Base-by-base conservation (phyloP, 53 echinoderm and acorn worm species). In the Crossaster papposus region DNA sequence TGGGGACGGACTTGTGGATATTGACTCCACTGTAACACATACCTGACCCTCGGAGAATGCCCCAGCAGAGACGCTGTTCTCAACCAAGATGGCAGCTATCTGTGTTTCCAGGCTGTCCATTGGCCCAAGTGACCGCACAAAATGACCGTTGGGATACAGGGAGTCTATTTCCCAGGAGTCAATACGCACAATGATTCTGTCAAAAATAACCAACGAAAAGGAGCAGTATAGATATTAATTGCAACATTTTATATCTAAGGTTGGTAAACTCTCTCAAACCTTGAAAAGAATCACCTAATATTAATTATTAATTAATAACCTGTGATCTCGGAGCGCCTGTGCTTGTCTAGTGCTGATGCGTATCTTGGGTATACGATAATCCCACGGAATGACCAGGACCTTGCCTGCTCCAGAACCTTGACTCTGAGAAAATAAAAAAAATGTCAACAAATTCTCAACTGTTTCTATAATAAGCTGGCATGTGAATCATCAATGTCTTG, bases 141-240 rank as follows among this genome's bases (percentile, higher is more conserved):
- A 96, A 82, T 99, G 99, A 71, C 99, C 99, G 28, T 95, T 96
- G n/a, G 99, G 99, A 83, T 96, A 99, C 91, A 92, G 96, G 34
- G 99, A 99, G 81, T 96, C 95, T 6, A 77, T 24, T 30, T 93
- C 93, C 99, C 99, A 99, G 14, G 96, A 93, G 81, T 99, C 99
- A 30, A 99, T 89, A 3, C 99, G 90, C 65, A 99, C 94, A 33
- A 99, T 85, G 55, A 96, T 92, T 75, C 99, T 97, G 87, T 17
- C 2, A 81, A 58, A 79, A 73, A 36, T 18, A 83, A 83, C 12
- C 5, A 37, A 65, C 4, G 14, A 55, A 14, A 64, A 26, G 32
- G 23, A 63, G 15, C 18, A 58, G 44, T 1, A 44, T 44, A 0
- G 44, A 44, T 44, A 44, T 44, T 5, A 5, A 44, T 44, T 44